These are phyloP conservation scores for Camarhynchus parvulus DNA, from an alignment of 2,113 vertebrate genomes.

Conservation along the genomic window DNA sequence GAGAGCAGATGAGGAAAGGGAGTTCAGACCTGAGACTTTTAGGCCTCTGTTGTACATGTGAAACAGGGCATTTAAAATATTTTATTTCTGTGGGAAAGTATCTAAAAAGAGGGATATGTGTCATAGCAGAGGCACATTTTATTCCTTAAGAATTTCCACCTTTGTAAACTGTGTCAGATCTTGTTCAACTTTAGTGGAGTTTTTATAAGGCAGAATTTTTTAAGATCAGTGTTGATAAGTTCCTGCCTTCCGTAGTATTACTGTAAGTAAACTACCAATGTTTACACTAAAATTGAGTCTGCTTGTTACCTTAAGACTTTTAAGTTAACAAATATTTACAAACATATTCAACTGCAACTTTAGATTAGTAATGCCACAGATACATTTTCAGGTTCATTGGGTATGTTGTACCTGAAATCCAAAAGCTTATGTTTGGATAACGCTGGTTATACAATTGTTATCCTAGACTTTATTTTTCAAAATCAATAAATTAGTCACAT, in stretches of 20 bases:
- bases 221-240: background rate
- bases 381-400: background rate
- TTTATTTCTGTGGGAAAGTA: background rate
- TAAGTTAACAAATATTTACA: background rate
- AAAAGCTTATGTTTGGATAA: background rate
- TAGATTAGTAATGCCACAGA: background rate
- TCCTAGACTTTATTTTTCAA: background rate
- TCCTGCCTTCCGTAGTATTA: background rate
- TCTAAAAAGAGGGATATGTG: background rate
- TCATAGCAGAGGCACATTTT: background rate
- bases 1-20: background rate
- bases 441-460: background rate
- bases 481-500: background rate
- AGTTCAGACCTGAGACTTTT: background rate
- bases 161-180: background rate
- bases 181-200: background rate
- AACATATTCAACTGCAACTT: background rate
- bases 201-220: background rate
- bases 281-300: background rate
- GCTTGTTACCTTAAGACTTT: background rate
- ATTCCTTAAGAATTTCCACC: background rate
- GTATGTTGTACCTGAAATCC: background rate
- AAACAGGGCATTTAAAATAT: background rate
- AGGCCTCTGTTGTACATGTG: background rate
- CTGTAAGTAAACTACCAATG: background rate